Percentiles rank a stretch among this genome's conserved stretches.
Conservation (phyloP, 2,888 invertebrate genomes). For the Danaus chrysippus region DNA sequence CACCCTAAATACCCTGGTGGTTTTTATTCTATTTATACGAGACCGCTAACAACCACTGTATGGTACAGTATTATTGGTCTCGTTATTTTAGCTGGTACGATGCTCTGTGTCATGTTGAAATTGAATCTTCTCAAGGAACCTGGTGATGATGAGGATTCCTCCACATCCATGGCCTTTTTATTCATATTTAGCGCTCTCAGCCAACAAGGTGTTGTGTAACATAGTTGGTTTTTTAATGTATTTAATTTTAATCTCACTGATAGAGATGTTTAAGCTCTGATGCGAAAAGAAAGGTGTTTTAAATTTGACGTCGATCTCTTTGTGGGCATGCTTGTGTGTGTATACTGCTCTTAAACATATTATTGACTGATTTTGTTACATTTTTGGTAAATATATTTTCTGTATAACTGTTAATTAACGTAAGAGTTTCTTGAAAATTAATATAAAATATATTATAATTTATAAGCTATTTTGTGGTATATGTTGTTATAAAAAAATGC, state of each 20-base stretch:
- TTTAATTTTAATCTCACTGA: too few relatives aligned
- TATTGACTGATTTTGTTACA: too few relatives aligned
- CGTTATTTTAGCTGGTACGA: slow-evolving; percentile 43
- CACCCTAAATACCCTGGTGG: slow-evolving; percentile 81
- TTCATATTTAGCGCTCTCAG: slow-evolving; percentile 67
- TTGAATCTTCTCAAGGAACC: slow-evolving; percentile 34
- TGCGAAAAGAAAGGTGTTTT: too few relatives aligned
- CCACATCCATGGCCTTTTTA: slow-evolving; percentile 66
- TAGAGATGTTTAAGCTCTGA: too few relatives aligned
- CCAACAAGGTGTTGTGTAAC: slow-evolving; percentile 61
- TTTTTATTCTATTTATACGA: slow-evolving; percentile 81
- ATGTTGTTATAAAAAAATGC: not conserved
- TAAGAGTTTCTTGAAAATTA: too few relatives aligned
- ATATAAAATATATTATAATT: not conserved
- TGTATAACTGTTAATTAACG: too few relatives aligned
- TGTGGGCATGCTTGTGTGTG: too few relatives aligned
- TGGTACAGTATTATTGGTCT: slow-evolving; percentile 75
- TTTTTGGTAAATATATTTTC: too few relatives aligned
- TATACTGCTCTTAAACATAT: too few relatives aligned
- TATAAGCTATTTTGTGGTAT: not conserved
- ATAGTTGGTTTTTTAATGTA: too few relatives aligned
- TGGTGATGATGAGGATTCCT: slow-evolving; percentile 50
- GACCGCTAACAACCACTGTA: slow-evolving; percentile 79
- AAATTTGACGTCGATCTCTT: too few relatives aligned
- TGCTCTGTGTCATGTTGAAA: slow-evolving; percentile 47